Evolutionary conservation across 2,113 vertebrate genomes (phyloP).

Genomic region (Ellobius talpinus): DNA sequence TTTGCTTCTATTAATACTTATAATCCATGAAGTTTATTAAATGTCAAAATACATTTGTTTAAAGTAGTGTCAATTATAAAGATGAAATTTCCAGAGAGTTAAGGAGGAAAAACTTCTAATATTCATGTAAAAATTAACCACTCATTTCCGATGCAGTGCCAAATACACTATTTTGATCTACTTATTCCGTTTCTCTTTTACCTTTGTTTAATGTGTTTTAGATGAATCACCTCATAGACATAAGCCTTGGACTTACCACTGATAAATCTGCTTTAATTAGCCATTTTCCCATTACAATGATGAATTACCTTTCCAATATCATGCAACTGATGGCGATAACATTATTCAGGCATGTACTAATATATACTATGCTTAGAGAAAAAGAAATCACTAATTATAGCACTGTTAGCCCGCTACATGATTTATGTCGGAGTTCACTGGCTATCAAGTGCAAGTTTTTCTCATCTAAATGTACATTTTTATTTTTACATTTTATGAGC

Average conservation of each 20-base stretch:
- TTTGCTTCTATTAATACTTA: slow-evolving; percentile 70
- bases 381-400: slow-evolving; percentile 71
- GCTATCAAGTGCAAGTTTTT: slow-evolving; percentile 72
- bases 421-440: slow-evolving; percentile 79
- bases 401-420: slow-evolving; percentile 42
- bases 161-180: slow-evolving; percentile 16
- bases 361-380: slow-evolving; percentile 62
- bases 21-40: slow-evolving; percentile 50
- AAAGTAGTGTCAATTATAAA: slow-evolving; percentile 61
- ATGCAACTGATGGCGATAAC: slow-evolving; percentile 60
- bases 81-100: slow-evolving; percentile 57
- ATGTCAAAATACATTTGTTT: slow-evolving; percentile 56
- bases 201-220: slow-evolving; percentile 81
- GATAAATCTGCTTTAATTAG: slow-evolving; percentile 82
- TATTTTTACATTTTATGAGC: slow-evolving; percentile 74
- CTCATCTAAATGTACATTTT: slow-evolving; percentile 82
- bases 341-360: slow-evolving; percentile 75
- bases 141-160: slow-evolving; percentile 65
- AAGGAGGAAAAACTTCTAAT: slow-evolving; percentile 23
- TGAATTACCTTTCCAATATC: slow-evolving; percentile 68
- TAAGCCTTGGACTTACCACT: slow-evolving; percentile 76
- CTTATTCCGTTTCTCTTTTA: slow-evolving; percentile 70
- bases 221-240: slow-evolving; percentile 80
- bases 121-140: slow-evolving; percentile 56
- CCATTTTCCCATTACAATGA: slow-evolving; percentile 79